Percentiles rank a stretch among this genome's conserved stretches.
Evolutionary conservation across 1,140 invertebrate species (phyloP).

Genomic region (Megalonaias nervosa): DNA sequence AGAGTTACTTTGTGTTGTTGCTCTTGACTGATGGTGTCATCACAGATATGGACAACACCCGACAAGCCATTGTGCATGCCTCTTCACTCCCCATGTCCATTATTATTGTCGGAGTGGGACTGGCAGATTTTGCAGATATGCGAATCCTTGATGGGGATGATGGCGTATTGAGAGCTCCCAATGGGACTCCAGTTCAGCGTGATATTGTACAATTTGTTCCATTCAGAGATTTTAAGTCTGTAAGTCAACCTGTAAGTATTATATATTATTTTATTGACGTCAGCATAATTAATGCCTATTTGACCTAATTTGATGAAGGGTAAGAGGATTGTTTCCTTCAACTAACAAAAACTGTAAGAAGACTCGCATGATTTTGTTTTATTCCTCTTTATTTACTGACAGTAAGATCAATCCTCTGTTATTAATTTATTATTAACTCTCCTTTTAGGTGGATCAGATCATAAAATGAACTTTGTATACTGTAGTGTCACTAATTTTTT

Average conservation of each 20-base stretch:
- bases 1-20: constrained; percentile 78
- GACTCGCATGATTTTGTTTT: too few relatives aligned
- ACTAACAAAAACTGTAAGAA: too few relatives aligned
- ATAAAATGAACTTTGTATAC: too few relatives aligned
- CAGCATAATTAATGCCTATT: too few relatives aligned
- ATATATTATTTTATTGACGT: not conserved
- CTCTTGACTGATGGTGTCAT: constrained; percentile 82
- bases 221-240: constrained; percentile 72
- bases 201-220: constrained; percentile 79
- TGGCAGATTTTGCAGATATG: constrained; percentile 76
- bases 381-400: too few relatives aligned
- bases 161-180: constrained; percentile 68
- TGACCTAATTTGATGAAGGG: too few relatives aligned
- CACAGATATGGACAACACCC: constrained; percentile 79
- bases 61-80: constrained; percentile 75
- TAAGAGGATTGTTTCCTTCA: too few relatives aligned
- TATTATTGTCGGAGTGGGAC: constrained; percentile 78
- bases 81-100: constrained; percentile 76
- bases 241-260: constrained; percentile 40
- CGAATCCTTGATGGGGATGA: constrained; percentile 76
- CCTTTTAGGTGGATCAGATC: too few relatives aligned
- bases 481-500: too few relatives aligned
- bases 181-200: constrained; percentile 70
- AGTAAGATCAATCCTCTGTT: too few relatives aligned
- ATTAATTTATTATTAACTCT: too few relatives aligned